phyloP scores from a whole-genome alignment of 2,797 vertebrate species.

The Crax fasciolata region DNA sequence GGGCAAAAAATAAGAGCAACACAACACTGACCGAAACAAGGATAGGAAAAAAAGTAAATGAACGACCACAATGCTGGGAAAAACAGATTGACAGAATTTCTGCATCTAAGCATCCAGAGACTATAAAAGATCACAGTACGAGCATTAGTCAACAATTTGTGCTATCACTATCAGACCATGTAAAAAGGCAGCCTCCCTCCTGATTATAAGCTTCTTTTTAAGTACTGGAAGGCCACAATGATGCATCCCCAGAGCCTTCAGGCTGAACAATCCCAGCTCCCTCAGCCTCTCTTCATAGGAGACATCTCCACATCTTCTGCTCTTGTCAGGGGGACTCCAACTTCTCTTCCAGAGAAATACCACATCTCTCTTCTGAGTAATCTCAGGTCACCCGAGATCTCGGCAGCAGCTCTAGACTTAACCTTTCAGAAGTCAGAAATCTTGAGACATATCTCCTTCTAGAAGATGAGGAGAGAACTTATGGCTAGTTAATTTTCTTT shows the following conservation, averaged over 20 bases:
- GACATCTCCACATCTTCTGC: too few species aligned
- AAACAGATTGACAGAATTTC: background rate
- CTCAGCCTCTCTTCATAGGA: background rate
- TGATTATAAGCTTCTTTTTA: background rate
- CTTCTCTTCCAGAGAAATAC: background rate
- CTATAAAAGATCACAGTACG: background rate
- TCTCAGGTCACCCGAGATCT: background rate
- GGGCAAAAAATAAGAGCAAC: background rate
- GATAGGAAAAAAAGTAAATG: background rate
- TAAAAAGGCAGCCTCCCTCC: background rate
- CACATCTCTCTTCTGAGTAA: background rate
- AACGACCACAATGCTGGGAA: background rate
- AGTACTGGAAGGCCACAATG: background rate
- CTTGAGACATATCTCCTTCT: background rate
- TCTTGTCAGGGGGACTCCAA: background rate
- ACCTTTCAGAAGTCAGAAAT: background rate
- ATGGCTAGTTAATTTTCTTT: background rate
- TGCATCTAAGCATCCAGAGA: background rate
- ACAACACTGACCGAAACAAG: background rate
- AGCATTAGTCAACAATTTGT: background rate
- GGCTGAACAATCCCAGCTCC: background rate
- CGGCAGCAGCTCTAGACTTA: background rate
- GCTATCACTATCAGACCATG: background rate
- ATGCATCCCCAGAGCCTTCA: background rate
- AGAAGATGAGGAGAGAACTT: background rate